A percentile compares a stretch with the other conserved stretches of the same genome.
These are phyloP conservation scores for Rhagophthalmus giganteus DNA, from an alignment of 2,888 invertebrate genomes.

Conservation along the genomic window DNA sequence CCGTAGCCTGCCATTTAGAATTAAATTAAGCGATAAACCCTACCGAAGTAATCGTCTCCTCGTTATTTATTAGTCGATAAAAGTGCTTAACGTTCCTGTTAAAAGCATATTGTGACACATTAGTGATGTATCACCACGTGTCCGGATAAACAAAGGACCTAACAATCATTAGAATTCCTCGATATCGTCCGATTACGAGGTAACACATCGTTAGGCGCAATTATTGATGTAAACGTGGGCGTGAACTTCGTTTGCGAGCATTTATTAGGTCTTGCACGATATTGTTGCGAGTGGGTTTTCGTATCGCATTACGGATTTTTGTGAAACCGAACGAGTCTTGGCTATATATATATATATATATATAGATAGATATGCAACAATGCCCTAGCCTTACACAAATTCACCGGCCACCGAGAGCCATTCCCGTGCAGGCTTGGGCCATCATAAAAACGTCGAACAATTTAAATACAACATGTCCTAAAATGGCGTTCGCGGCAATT, in stretches of 20 bases:
- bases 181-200: conserved; percentile 42
- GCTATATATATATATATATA: too few relatives aligned
- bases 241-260: conserved; percentile 33
- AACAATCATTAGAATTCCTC: conserved; percentile 40
- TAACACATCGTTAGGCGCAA: conserved; percentile 46
- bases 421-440: too few relatives aligned
- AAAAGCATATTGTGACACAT: conserved; percentile 31
- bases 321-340: conserved; percentile 19
- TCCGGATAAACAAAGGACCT: conserved; percentile 28
- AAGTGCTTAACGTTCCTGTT: conserved; percentile 14
- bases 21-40: conserved; percentile 28
- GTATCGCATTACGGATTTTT: conserved; percentile 23
- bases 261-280: conserved; percentile 36
- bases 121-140: conserved; percentile 28
- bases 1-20: conserved; percentile 20
- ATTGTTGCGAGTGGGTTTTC: conserved; percentile 23
- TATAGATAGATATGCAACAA: too few relatives aligned
- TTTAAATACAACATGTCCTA: too few relatives aligned
- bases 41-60: conserved; percentile 20
- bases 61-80: conserved; percentile 27
- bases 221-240: conserved; percentile 44
- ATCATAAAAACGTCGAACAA: too few relatives aligned
- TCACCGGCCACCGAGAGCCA: too few relatives aligned
- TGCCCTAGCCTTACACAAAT: too few relatives aligned
- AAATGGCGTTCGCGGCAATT: too few relatives aligned